These are phyloP conservation scores for Upupa epops DNA, from an alignment of 2,113 vertebrate genomes.

Conservation along the genomic window DNA sequence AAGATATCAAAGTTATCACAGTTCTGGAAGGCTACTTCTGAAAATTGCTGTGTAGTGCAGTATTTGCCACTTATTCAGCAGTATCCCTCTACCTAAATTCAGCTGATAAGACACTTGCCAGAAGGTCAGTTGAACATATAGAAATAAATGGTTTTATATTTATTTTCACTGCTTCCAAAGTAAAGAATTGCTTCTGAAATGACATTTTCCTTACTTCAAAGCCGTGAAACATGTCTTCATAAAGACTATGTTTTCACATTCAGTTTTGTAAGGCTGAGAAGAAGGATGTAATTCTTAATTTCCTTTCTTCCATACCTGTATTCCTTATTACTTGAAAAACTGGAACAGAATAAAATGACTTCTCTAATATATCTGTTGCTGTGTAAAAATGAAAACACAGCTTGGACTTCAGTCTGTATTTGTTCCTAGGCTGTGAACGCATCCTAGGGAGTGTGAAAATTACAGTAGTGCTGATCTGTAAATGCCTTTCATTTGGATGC, in stretches of 20 bases:
- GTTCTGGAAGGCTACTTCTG: background rate
- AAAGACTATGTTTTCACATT: background rate
- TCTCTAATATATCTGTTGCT: background rate
- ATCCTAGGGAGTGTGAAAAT: background rate
- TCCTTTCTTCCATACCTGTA: background rate
- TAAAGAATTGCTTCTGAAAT: background rate
- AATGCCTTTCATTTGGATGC: background rate
- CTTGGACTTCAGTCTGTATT: background rate
- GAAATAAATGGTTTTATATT: background rate
- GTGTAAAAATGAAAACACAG: background rate
- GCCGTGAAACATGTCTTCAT: background rate
- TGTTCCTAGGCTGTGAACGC: background rate
- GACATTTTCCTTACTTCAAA: background rate
- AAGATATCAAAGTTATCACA: background rate
- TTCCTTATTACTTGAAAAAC: background rate
- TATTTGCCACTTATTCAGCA: background rate
- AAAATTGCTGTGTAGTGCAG: background rate
- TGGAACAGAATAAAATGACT: background rate
- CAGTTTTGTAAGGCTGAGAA: background rate
- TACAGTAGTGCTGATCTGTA: background rate
- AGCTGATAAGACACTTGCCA: background rate
- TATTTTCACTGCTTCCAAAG: background rate
- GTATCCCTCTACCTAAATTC: background rate
- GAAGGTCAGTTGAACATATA: background rate
- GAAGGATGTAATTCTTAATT: conserved; percentile 23